phyloP scores from a whole-genome alignment of 2,888 invertebrate species.

The Gastrophysa polygoni region DNA sequence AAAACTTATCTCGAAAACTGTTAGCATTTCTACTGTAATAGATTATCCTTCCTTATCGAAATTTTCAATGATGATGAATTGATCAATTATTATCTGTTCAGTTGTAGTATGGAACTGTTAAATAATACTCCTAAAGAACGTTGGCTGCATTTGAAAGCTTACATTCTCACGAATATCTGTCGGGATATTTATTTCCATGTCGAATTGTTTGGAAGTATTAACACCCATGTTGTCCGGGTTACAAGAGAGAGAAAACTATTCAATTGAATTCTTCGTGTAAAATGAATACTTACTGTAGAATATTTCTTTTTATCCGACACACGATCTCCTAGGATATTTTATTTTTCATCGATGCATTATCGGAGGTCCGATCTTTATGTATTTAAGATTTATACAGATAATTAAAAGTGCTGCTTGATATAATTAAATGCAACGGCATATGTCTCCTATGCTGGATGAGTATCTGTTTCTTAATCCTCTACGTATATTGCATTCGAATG shows the following conservation, averaged over 20 bases:
- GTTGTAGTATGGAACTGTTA: no score
- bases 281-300: slow-evolving; percentile 25
- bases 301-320: slow-evolving; percentile 22
- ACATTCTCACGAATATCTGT: no score
- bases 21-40: no score
- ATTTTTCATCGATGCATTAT: slow-evolving; percentile 25
- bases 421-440: slow-evolving; percentile 37
- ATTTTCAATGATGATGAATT: no score
- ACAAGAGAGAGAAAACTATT: slow-evolving; percentile 12
- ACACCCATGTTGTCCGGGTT: slow-evolving; percentile 10
- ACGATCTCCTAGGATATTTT: slow-evolving; percentile 13
- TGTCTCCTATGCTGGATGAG: not conserved
- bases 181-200: not conserved
- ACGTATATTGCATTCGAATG: no score
- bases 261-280: slow-evolving; percentile 20
- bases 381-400: slow-evolving; percentile 38
- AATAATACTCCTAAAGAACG: no score
- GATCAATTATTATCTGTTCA: no score
- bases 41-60: no score
- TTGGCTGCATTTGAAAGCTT: no score
- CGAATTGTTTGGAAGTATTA: slow-evolving; percentile 2
- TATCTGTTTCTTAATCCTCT: not conserved
- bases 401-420: slow-evolving; percentile 34
- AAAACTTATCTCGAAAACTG: no score
- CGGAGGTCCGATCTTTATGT: slow-evolving; percentile 27